phyloP scores from a whole-genome alignment of 2,113 vertebrate species.

The Muscicapa adusta region DNA sequence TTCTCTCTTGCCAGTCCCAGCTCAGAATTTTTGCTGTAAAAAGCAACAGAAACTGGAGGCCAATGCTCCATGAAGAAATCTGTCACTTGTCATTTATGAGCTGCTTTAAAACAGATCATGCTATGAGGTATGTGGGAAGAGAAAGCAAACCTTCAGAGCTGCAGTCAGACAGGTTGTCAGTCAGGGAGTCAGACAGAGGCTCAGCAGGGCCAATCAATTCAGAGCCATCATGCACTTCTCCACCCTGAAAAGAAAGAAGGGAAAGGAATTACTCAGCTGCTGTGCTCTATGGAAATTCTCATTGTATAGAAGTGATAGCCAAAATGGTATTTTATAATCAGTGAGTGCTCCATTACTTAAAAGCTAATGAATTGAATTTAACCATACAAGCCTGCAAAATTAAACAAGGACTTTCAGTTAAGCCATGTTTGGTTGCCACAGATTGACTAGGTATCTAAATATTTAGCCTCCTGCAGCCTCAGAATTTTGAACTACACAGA shows the following conservation, averaged over 20 bases:
- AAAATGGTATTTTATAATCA: not conserved
- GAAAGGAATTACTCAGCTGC: not conserved
- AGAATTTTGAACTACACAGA: not conserved
- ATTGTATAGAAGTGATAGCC: not conserved
- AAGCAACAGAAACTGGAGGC: not conserved
- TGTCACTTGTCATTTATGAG: accelerated
- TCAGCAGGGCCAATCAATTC: constrained; percentile 94
- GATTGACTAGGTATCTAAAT: not conserved
- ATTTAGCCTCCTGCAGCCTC: not conserved
- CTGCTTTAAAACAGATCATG: not conserved
- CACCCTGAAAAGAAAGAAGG: constrained; percentile 78
- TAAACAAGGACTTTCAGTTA: not conserved
- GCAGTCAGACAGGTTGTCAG: constrained; percentile 87
- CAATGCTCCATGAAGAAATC: not conserved
- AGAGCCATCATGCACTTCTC: constrained; percentile 92
- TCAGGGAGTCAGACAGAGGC: constrained; percentile 78
- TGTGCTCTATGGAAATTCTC: not conserved
- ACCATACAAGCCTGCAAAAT: not conserved
- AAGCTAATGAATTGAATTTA: not conserved
- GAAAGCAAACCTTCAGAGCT: constrained; percentile 86
- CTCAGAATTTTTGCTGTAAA: not conserved
- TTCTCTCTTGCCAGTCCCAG: not conserved
- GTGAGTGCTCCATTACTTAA: not conserved
- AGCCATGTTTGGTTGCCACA: not conserved
- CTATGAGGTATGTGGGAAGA: not conserved